phyloP scores from a whole-genome alignment of 2,888 invertebrate genomes.

The Thymelicus acteon region DNA sequence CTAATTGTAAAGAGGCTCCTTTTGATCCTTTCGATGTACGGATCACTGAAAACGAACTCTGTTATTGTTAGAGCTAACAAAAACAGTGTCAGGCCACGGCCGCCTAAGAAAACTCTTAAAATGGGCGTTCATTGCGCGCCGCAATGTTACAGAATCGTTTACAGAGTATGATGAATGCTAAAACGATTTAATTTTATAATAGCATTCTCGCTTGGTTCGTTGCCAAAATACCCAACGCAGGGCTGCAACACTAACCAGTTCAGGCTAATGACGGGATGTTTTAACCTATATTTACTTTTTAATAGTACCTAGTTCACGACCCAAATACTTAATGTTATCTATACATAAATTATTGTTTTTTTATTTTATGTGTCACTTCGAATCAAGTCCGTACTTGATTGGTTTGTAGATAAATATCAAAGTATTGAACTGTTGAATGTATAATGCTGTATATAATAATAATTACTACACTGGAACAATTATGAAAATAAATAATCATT shows the following conservation, averaged over 20 bases:
- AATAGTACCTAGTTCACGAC: conserved; percentile 13
- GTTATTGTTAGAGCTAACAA: background rate
- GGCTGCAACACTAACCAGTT: conserved; percentile 17
- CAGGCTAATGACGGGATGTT: conserved; percentile 17
- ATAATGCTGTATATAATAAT: too few species aligned
- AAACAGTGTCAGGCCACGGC: background rate
- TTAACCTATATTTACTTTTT: conserved; percentile 15
- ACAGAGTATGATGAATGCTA: conserved; percentile 32
- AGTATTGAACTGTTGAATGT: too few species aligned
- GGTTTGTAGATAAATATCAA: too few species aligned
- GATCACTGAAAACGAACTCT: background rate
- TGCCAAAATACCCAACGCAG: conserved; percentile 39
- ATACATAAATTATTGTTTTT: background rate
- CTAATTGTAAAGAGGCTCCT: background rate
- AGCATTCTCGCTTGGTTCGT: conserved; percentile 40
- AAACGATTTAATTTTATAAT: conserved; percentile 41
- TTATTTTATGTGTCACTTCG: too few species aligned
- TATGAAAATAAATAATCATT: too few species aligned
- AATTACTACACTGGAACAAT: too few species aligned
- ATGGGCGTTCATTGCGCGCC: background rate
- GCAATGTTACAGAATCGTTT: conserved; percentile 21
- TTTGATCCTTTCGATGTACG: background rate
- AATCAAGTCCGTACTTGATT: too few species aligned
- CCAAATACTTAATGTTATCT: conserved; percentile 6
- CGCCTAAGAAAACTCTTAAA: conserved; percentile 11